These are phyloP conservation scores for Leptothorax acervorum DNA, from an alignment of 2,888 invertebrate genomes.

Conservation along the genomic window DNA sequence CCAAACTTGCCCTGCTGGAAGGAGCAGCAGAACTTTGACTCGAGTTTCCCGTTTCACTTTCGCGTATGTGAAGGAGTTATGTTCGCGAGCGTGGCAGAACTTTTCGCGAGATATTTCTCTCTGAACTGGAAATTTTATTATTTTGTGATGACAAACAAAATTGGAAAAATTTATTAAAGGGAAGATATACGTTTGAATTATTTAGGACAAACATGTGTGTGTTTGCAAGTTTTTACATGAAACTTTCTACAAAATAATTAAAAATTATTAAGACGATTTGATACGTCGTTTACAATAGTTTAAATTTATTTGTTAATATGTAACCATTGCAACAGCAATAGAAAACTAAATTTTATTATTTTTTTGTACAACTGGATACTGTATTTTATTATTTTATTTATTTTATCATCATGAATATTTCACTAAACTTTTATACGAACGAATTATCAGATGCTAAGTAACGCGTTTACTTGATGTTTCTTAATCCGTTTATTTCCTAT, in stretches of 20 bases:
- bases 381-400: not conserved
- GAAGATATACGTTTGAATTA: not conserved
- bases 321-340: not conserved
- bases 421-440: not conserved
- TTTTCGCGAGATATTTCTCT: slow-evolving; percentile 17
- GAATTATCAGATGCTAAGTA: not conserved
- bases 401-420: not conserved
- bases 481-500: not conserved
- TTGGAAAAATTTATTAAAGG: not conserved
- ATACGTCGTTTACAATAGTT: not conserved
- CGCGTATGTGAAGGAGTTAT: slow-evolving; percentile 28
- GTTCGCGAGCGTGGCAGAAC: slow-evolving; percentile 10
- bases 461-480: not conserved
- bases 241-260: not conserved
- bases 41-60: slow-evolving; percentile 47
- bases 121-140: not conserved
- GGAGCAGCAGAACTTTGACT: slow-evolving; percentile 41
- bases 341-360: not conserved
- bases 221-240: not conserved
- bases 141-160: not conserved
- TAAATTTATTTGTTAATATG: not conserved
- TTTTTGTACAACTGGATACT: not conserved
- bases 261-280: not conserved
- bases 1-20: slow-evolving; percentile 25
- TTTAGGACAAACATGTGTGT: not conserved